Evolutionary conservation across 2,113 vertebrate genomes (phyloP), one percentile per base, ranked within the genome.

Genomic region (Siphamia tubifer): DNA sequence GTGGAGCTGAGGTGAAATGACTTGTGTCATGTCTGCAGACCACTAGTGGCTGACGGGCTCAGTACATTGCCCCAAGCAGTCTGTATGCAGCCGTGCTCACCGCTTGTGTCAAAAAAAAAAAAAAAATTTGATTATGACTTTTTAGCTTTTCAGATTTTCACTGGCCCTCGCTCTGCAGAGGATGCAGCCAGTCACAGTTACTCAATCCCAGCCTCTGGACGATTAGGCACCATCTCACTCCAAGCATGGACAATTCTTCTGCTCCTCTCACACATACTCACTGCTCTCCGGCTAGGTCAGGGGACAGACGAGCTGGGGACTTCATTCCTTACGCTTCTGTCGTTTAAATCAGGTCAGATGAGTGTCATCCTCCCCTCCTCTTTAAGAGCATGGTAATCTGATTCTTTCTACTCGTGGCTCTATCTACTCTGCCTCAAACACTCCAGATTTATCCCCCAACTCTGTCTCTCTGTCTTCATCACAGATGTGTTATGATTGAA

Each of bases 321-420:
- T 80, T 81, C 68, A 83, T 89, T 91, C 83, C 83, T 91, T 87
- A 89, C 84, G 87, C 88, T 91, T 90, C 84, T 89, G 84, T 88
- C 88, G 66, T 69, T 86, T 87, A 61, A 88, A 89, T 91, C 88
- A 86, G 82, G 77, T 91, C 62, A 30, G 65, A 88, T 90, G 69
- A 91, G 81, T 84, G 85, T 91, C 90, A 91, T 56, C 68, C 51
- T 66, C 68, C 62, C 66, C 23, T 73, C 77, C 48, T 72, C 58
- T 81, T 78, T 67, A 83, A 67, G 49, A 74, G 54, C 67, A 71
- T 83, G 66, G 74, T 87, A 87, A 85, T 88, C 58, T 76, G 79
- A 88, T 86, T 88, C 74, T 74, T 81, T 82, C 62, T 68, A 54
- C 68, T 85, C 68, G 25, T 85, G 82, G 66, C 47, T 58, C 44